Base-by-base conservation (phyloP, 2,888 invertebrate species). In the Phymatocera aterrima region DNA sequence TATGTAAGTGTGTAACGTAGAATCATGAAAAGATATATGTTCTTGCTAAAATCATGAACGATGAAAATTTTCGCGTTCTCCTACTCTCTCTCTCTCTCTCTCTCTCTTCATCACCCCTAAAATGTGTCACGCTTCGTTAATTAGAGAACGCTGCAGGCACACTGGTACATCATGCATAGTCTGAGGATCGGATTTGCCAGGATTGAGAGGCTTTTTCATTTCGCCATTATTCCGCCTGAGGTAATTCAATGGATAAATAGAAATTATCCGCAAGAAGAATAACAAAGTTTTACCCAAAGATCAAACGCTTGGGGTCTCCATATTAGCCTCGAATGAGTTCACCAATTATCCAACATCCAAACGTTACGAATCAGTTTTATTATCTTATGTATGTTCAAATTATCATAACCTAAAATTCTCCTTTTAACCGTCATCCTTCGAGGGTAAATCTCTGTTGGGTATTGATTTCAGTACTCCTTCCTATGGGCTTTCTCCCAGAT, bases 121-220 rank as follows among this genome's bases (percentile, higher is more conserved):
- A n/a, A n/a, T n/a, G n/a, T n/a, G n/a, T 34, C 37, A 64, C 61
- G 37, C 34, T 64, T 37, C 37, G 61, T 64, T 64, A 64, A 64
- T 64, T 64, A 64, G n/a, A 37, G 37, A 37, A 64, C 37, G 6
- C n/a, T 64, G 37, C 18, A 64, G 61, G 37, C n/a, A n/a, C n/a
- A n/a, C 1, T 37, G 37, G 61, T 64, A 37, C 18, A 64, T 34
- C 61, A n/a, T n/a, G 12, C 61, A 64, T 64, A 64, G 61, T 37
- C 61, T 37, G 8, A 8, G 61, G 61, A 37, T 37, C 34, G 21
- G 34, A 31, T 64, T 64, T 37, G 61, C 34, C 61, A 37, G 37
- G 61, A 64, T 64, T 37, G 61, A 64, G 61, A 64, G 34, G 37
- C 37, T 64, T 64, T 34, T 37, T 34, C 37, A 64, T 64, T 37